Evolutionary conservation across 2,888 invertebrate genomes (phyloP).

Genomic region (Epicampocera succincta): DNA sequence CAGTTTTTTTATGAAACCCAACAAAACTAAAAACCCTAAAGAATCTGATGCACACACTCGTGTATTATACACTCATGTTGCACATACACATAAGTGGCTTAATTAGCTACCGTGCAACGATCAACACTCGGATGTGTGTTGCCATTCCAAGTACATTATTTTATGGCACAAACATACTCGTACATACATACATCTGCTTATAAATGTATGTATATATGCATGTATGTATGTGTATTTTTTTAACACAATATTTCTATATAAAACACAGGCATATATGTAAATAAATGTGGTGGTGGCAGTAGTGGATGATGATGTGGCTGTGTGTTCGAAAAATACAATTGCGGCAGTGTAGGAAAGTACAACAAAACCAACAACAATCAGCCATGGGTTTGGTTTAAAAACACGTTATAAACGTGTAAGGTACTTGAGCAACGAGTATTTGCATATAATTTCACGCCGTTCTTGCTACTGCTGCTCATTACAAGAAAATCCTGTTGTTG

Average conservation of each 20-base stretch:
- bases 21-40: constrained; percentile 69
- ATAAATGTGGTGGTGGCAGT: background rate
- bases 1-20: constrained; percentile 5
- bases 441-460: constrained; percentile 78
- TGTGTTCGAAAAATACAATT: constrained; percentile 37
- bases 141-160: constrained; percentile 65
- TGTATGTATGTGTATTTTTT: background rate
- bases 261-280: background rate
- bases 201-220: no score
- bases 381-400: constrained; percentile 66
- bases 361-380: constrained; percentile 40
- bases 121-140: constrained; percentile 75
- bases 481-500: constrained; percentile 66
- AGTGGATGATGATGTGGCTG: background rate
- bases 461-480: constrained; percentile 68
- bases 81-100: constrained; percentile 76
- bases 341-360: constrained; percentile 48
- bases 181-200: background rate
- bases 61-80: constrained; percentile 42
- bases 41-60: constrained; percentile 69
- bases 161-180: constrained; percentile 7
- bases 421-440: constrained; percentile 74
- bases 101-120: constrained; percentile 79
- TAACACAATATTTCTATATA: constrained; percentile 16
- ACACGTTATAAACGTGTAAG: constrained; percentile 70